Evolutionary conservation across 2,888 invertebrate species (phyloP).

Genomic region (Drosophila diplacantha): DNA sequence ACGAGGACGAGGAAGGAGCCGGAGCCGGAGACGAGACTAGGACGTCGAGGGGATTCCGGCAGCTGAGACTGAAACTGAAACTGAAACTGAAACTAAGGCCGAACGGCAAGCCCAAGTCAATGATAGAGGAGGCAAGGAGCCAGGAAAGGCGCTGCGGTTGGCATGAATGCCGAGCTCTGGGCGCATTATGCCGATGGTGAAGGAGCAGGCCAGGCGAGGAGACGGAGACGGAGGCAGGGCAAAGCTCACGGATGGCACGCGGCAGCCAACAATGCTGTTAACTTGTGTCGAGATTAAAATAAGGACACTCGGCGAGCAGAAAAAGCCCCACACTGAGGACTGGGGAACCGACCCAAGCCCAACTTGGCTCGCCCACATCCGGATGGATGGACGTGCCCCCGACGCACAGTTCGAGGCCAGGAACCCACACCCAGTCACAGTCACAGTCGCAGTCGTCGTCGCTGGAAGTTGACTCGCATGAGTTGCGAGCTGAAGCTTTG

Average conservation of each 20-base stretch:
- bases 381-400: conserved; percentile 48
- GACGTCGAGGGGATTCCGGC: conserved; percentile 24
- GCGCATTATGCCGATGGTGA: conserved; percentile 31
- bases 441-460: conserved; percentile 1
- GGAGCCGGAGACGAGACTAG: conserved; percentile 3
- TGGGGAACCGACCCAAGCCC: neutral
- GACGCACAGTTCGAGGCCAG: conserved; percentile 10
- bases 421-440: neutral
- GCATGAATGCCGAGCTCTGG: conserved; percentile 35
- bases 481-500: conserved; percentile 65
- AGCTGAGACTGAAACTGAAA: conserved; percentile 18
- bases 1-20: neutral
- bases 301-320: conserved; percentile 58
- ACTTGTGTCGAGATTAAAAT: conserved; percentile 72
- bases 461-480: conserved; percentile 54
- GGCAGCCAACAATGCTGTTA: conserved; percentile 68
- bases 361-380: neutral
- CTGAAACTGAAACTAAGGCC: conserved; percentile 37
- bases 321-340: conserved; percentile 27
- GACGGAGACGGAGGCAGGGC: neutral
- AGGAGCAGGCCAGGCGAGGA: neutral
- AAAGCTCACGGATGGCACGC: conserved; percentile 54
- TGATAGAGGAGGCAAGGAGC: conserved; percentile 4
- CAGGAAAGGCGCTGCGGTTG: conserved; percentile 38
- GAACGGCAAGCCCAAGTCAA: conserved; percentile 9